phyloP scores from a whole-genome alignment of 1,140 invertebrate species.

The Thereuonema tuberculata region DNA sequence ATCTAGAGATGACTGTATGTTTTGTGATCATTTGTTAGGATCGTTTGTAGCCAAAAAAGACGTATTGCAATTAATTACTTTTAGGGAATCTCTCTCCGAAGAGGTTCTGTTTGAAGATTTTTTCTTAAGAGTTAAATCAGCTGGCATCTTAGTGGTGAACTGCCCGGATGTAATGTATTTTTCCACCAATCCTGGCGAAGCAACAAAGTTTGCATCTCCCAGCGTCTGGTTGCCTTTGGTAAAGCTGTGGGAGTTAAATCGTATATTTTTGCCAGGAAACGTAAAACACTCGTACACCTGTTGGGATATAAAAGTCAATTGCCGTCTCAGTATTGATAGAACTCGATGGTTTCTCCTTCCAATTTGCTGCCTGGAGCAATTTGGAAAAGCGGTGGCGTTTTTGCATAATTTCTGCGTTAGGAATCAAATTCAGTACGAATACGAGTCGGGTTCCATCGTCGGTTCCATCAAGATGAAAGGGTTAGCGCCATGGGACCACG shows the following conservation, averaged over 20 bases:
- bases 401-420: conserved; percentile 10
- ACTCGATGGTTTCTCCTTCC: conserved; percentile 10
- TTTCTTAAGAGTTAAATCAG: conserved; percentile 21
- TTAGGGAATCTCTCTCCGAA: conserved; percentile 16
- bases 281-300: conserved; percentile 17
- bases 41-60: conserved; percentile 23
- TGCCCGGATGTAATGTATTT: conserved; percentile 20
- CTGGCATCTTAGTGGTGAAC: conserved; percentile 16
- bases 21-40: conserved; percentile 25
- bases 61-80: conserved; percentile 13
- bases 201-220: not conserved
- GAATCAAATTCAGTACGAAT: conserved; percentile 19
- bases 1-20: conserved; percentile 26
- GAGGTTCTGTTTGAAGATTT: conserved; percentile 23
- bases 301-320: conserved; percentile 15
- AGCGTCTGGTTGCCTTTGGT: conserved; percentile 18
- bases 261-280: conserved; percentile 8
- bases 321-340: not conserved
- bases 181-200: not conserved
- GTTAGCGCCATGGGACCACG: conserved; percentile 25
- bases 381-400: conserved; percentile 13
- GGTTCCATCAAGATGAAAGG: conserved; percentile 25
- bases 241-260: conserved; percentile 18
- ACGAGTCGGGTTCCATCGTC: conserved; percentile 22
- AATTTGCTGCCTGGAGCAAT: conserved; percentile 18